A percentile compares a stretch with the other conserved stretches of the same genome.
Conservation (phyloP, 64 coral and sea anemone genomes). For the Montipora foliosa region DNA sequence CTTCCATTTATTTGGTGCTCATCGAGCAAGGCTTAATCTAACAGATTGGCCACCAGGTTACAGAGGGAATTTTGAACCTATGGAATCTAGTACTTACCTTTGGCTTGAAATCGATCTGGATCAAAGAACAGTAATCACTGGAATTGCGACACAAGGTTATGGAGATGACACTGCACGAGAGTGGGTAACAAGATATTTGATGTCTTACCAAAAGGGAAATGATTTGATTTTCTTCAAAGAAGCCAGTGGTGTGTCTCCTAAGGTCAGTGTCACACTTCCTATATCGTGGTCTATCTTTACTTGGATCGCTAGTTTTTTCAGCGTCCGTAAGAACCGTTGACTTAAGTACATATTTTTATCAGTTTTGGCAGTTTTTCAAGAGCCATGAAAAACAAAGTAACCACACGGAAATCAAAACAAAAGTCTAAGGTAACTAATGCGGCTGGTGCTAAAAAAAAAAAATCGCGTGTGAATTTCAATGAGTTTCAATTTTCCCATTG, state of each 20-base stretch:
- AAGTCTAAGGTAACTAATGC: too few relatives aligned
- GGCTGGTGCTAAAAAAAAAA: too few relatives aligned
- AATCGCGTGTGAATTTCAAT: too few relatives aligned
- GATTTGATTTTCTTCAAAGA: not conserved
- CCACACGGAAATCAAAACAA: too few relatives aligned
- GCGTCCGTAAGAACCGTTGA: too few relatives aligned
- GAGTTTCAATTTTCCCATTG: too few relatives aligned
- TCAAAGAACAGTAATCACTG: conserved; percentile 62
- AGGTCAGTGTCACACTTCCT: not conserved
- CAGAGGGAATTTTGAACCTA: conserved; percentile 19
- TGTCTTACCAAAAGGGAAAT: conserved; percentile 45
- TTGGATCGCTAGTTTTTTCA: not conserved
- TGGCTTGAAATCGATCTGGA: conserved; percentile 59
- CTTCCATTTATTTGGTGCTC: conserved; percentile 66
- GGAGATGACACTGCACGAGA: conserved; percentile 43
- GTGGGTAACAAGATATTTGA: conserved; percentile 39
- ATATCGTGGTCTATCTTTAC: not conserved
- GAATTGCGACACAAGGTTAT: conserved; percentile 74
- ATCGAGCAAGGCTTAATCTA: conserved; percentile 75
- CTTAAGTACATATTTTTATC: too few relatives aligned
- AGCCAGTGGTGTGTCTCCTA: not conserved
- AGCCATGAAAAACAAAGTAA: too few relatives aligned
- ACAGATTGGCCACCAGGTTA: conserved; percentile 69
- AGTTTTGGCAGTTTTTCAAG: too few relatives aligned
- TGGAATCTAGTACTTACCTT: not conserved